A percentile compares a stretch with the other conserved stretches of the same genome.
These are phyloP conservation scores for Pyxicephalus adspersus DNA, from an alignment of 2,113 vertebrate genomes.

Conservation along the genomic window DNA sequence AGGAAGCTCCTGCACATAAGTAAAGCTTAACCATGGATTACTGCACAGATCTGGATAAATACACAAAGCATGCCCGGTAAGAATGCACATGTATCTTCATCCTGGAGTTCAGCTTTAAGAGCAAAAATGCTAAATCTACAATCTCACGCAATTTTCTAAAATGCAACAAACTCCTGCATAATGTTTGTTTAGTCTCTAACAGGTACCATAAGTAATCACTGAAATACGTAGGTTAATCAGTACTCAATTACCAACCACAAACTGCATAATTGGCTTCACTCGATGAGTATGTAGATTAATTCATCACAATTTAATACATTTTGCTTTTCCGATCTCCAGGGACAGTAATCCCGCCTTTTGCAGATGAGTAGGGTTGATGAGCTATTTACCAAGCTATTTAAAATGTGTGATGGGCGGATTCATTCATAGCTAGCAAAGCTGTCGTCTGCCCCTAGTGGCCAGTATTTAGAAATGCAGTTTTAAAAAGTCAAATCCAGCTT, in stretches of 20 bases:
- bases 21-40: no score
- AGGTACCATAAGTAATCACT: slow-evolving; percentile 54
- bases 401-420: background rate
- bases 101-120: no score
- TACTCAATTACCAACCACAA: slow-evolving; percentile 54
- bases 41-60: no score
- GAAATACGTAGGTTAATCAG: slow-evolving; percentile 53
- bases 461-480: background rate
- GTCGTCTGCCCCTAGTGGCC: slow-evolving; percentile 1
- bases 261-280: slow-evolving; percentile 53
- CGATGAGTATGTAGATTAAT: slow-evolving; percentile 54
- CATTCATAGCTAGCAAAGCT: background rate
- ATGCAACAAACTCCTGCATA: slow-evolving; percentile 9
- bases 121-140: background rate
- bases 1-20: no score
- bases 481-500: background rate
- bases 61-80: no score
- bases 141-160: slow-evolving; percentile 5
- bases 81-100: no score
- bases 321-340: slow-evolving; percentile 34
- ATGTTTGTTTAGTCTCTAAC: slow-evolving; percentile 53
- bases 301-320: slow-evolving; percentile 54
- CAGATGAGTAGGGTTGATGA: slow-evolving; percentile 37
- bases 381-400: slow-evolving; percentile 31
- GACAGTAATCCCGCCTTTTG: slow-evolving; percentile 28